phyloP scores from a whole-genome alignment of 2,888 invertebrate species.

The Andrena fulva region DNA sequence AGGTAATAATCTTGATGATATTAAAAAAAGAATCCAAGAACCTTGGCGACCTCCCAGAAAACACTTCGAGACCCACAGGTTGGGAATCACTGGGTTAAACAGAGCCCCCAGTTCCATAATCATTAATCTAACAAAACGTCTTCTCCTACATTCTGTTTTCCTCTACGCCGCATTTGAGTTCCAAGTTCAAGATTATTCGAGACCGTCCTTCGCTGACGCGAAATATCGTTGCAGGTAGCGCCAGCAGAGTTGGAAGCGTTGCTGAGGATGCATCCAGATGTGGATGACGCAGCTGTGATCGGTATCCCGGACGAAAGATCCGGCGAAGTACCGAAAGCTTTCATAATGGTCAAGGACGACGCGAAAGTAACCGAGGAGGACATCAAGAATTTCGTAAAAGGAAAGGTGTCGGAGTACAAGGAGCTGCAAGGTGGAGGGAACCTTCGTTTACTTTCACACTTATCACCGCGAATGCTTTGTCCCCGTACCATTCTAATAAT shows the following conservation, averaged over 20 bases:
- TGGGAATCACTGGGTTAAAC: no score
- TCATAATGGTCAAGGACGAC: constrained; percentile 87
- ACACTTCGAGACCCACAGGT: no score
- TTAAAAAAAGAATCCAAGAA: no score
- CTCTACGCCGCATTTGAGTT: not conserved
- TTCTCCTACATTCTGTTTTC: not conserved
- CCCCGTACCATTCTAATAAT: not conserved
- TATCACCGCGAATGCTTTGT: not conserved
- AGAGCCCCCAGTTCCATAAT: no score
- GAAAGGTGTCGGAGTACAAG: constrained; percentile 92
- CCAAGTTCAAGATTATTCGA: not conserved
- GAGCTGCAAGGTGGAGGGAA: constrained; percentile 85
- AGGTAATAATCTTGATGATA: no score
- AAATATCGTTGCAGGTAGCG: constrained; percentile 88
- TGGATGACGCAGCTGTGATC: constrained; percentile 93
- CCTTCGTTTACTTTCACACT: not conserved
- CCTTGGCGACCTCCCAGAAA: no score
- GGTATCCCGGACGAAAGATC: constrained; percentile 89
- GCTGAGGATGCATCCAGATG: constrained; percentile 89
- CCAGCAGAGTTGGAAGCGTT: constrained; percentile 95
- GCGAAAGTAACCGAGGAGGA: constrained; percentile 85
- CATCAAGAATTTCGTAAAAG: constrained; percentile 88
- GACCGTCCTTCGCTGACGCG: not conserved
- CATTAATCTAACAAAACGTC: not conserved
- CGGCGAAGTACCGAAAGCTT: constrained; percentile 92